phyloP scores from a whole-genome alignment of 2,888 invertebrate genomes.

The Drosophila neonasuta region DNA sequence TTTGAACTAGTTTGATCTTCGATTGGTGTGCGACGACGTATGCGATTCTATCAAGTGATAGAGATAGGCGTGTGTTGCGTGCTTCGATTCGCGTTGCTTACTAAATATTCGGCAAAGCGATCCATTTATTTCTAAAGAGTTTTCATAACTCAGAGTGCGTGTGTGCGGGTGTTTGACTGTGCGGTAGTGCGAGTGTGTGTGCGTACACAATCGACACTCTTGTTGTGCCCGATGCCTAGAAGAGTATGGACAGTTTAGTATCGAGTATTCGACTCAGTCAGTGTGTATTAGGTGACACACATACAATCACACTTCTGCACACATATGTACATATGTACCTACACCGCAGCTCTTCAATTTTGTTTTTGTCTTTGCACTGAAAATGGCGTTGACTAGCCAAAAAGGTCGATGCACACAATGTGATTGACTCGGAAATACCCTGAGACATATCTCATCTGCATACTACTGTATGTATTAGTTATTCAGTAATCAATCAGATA shows the following conservation, averaged over 20 bases:
- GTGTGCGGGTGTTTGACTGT: constrained; percentile 10
- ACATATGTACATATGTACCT: not conserved
- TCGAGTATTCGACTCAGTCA: constrained; percentile 12
- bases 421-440: constrained; percentile 2
- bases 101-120: constrained; percentile 68
- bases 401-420: not conserved
- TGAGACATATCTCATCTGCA: no score
- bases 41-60: constrained; percentile 32
- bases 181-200: constrained; percentile 19
- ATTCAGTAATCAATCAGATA: not conserved
- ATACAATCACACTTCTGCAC: constrained; percentile 11
- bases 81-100: constrained; percentile 62
- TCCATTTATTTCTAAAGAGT: constrained; percentile 68
- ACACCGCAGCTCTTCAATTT: constrained; percentile 15
- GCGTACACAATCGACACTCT: constrained; percentile 38
- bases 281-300: constrained; percentile 23
- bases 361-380: constrained; percentile 5
- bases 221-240: constrained; percentile 37
- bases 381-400: constrained; percentile 26
- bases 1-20: constrained; percentile 34
- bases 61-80: constrained; percentile 57
- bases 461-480: not conserved
- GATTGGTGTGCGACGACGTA: constrained; percentile 15
- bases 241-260: constrained; percentile 33
- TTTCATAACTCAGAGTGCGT: constrained; percentile 46